Conservation (phyloP, 2,113 vertebrate genomes). For the Trinectes maculatus region DNA sequence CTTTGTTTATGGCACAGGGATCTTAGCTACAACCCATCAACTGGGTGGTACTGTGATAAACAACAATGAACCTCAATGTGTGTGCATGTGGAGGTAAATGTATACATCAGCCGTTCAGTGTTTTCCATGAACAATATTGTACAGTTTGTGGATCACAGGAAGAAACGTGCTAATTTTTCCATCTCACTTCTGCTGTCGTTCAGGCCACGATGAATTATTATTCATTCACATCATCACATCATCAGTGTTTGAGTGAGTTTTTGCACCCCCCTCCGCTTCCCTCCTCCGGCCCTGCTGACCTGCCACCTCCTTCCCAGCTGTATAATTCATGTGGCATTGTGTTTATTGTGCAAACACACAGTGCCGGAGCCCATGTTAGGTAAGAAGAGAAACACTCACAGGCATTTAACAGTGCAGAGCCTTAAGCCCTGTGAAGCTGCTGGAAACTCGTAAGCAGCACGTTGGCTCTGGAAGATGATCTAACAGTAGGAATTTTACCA, state of each 20-base stretch:
- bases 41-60: constrained; percentile 8
- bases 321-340: constrained; percentile 62
- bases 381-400: constrained; percentile 68
- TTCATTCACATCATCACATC: constrained; percentile 58
- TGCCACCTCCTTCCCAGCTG: constrained; percentile 29
- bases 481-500: no score
- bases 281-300: constrained; percentile 6
- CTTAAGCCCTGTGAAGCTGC: constrained; percentile 54
- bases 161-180: constrained; percentile 8
- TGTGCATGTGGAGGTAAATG: background rate
- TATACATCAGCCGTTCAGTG: background rate
- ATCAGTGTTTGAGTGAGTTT: constrained; percentile 14
- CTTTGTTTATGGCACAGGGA: constrained; percentile 33
- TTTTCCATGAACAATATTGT: background rate
- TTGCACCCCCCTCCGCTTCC: background rate
- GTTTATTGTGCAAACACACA: constrained; percentile 74
- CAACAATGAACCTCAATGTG: constrained; percentile 1
- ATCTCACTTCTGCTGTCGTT: constrained; percentile 2
- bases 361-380: constrained; percentile 70
- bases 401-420: constrained; percentile 53
- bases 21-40: constrained; percentile 21
- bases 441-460: constrained; percentile 34
- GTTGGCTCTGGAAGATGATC: background rate
- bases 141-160: constrained; percentile 1
- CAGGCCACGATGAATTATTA: constrained; percentile 48